These are phyloP conservation scores for Tetranychus truncatus DNA, from an alignment of 2,888 invertebrate species.

Conservation along the genomic window DNA sequence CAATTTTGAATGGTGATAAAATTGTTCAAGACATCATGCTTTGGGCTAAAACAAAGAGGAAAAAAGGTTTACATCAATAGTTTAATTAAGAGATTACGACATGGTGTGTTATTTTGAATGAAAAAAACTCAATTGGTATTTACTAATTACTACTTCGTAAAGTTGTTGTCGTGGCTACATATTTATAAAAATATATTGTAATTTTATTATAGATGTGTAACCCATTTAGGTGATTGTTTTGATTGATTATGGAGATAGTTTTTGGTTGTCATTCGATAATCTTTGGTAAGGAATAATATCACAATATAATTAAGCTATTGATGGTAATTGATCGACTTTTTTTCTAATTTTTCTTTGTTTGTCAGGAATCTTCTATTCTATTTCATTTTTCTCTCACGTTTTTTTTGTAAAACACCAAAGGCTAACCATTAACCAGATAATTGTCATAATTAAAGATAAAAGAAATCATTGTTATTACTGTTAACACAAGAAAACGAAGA, in stretches of 20 bases:
- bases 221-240: neutral
- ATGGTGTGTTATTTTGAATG: neutral
- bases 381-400: neutral
- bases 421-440: neutral
- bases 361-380: neutral
- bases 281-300: no score
- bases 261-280: no score
- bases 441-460: slow-evolving; percentile 1
- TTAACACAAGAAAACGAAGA: neutral
- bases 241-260: no score
- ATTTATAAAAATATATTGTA: neutral
- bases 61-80: neutral
- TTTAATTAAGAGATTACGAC: neutral
- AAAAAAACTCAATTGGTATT: neutral
- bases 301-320: no score
- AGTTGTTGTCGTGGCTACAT: neutral
- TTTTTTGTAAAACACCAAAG: neutral
- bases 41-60: neutral
- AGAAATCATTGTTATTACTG: neutral
- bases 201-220: neutral
- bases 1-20: no score
- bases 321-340: neutral
- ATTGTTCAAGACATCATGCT: no score
- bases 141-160: neutral
- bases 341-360: neutral